Base-by-base conservation (phyloP, 2,888 invertebrate genomes). In the Ctenicera cuprea region DNA sequence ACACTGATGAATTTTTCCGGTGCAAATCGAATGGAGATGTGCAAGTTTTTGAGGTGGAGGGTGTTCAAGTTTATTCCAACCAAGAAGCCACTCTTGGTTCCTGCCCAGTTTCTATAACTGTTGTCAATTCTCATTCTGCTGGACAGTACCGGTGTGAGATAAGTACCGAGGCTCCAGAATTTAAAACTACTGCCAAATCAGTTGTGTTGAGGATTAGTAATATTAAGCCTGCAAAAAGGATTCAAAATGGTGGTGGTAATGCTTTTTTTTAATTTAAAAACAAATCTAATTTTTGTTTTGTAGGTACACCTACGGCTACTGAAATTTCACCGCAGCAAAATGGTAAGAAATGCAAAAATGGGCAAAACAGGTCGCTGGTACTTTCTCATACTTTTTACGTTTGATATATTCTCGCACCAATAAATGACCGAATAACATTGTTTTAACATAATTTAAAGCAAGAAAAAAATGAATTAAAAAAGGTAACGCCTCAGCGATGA, bases 111-210 rank as follows among this genome's bases (percentile, higher is more conserved):
- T 80, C 78, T 7, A 72, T 86, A 8, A 82, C 79, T 8, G 78
- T 79, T 63, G 72, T 85, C 20, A 82, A 77, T 16, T 43, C 79
- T 12, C 79, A 80, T 65, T 82, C 84, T 2, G 79, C 80, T 3
- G 85, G 85, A 12, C 81, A 81, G 38, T 86, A 86, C 76, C 80
- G 76, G 45, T 86, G 86, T 74, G 86, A 86, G 77, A 84, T 86
- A 9, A 84, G 80, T 70, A 75, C 83, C 8, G 86, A 86, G 64
- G 80, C 78, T 0, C 84, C 85, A 4, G 74, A 73, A n/a, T 83
- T 83, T 69, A 77, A 78, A 54, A 78, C 76, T 0, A 80, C 76
- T 1, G 76, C 76, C 0, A 69, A 76, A 67, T 69, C 75, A 1
- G 76, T 75, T 9, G 71, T 75, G 18, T 69, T 83, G 61, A 76